phyloP scores from a whole-genome alignment of 2,113 vertebrate genomes.

The Leuciscus idus region DNA sequence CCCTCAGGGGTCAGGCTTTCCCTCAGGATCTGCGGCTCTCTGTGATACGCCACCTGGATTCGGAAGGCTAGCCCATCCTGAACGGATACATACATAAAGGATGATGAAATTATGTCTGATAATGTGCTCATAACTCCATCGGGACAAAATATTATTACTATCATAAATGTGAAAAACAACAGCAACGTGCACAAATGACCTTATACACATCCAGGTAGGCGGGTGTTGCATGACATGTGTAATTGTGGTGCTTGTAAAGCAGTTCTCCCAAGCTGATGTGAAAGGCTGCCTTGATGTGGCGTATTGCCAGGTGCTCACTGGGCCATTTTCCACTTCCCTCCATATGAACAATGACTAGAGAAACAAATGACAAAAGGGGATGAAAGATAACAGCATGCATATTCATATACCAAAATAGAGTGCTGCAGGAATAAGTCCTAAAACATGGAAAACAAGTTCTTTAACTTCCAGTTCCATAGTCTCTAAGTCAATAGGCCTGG shows the following conservation, averaged over 20 bases:
- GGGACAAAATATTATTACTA: not conserved
- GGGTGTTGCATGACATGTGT: slow-evolving; percentile 78
- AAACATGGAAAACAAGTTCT: too few relatives aligned
- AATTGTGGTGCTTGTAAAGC: slow-evolving; percentile 79
- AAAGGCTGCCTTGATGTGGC: slow-evolving; percentile 89
- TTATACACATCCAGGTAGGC: slow-evolving; percentile 87
- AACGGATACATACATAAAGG: not conserved
- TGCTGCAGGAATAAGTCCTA: not conserved
- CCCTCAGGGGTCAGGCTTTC: slow-evolving; percentile 83
- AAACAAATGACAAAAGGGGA: not conserved
- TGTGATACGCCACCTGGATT: slow-evolving; percentile 89
- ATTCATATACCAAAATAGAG: not conserved
- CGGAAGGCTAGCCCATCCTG: slow-evolving; percentile 92
- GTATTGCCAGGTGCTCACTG: slow-evolving; percentile 84
- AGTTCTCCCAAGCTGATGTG: slow-evolving; percentile 87
- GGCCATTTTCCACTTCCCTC: slow-evolving; percentile 98
- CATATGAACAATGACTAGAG: slow-evolving; percentile 92
- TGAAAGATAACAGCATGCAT: not conserved
- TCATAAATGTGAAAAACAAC: slow-evolving; percentile 1
- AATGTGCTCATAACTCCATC: not conserved
- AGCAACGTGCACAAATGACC: slow-evolving; percentile 59
- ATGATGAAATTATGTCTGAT: not conserved
- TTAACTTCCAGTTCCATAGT: not conserved
- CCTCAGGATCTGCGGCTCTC: slow-evolving; percentile 89
- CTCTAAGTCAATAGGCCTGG: not conserved